phyloP scores from a whole-genome alignment of 1,140 invertebrate genomes.

The Maconellicoccus hirsutus region DNA sequence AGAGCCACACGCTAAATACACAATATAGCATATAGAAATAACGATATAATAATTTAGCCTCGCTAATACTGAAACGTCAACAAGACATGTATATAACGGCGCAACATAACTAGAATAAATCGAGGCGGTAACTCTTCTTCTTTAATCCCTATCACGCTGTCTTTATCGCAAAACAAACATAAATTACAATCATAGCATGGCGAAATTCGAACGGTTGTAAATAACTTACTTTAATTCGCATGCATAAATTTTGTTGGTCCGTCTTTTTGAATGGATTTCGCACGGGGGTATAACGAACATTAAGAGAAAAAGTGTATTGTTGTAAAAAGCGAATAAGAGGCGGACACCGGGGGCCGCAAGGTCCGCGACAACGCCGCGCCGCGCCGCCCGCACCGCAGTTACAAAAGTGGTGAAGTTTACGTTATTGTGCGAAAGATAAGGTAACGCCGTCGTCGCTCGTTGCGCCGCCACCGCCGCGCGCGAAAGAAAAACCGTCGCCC shows the following conservation, averaged over 20 bases:
- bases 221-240: conserved; percentile 20
- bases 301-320: conserved; percentile 1
- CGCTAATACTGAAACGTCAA: conserved; percentile 8
- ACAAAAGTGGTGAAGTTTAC: background rate
- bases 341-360: background rate
- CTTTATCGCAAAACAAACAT: conserved; percentile 9
- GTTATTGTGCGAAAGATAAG: conserved; percentile 4
- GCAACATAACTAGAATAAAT: conserved; percentile 9
- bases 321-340: background rate
- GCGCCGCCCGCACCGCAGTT: too few species aligned
- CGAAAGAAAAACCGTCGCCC: background rate
- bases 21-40: too few species aligned
- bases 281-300: background rate
- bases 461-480: too few species aligned
- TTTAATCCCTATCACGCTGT: conserved; percentile 8
- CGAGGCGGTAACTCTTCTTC: conserved; percentile 6
- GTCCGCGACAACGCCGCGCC: too few species aligned
- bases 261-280: conserved; percentile 12
- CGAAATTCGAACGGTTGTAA: conserved; percentile 13
- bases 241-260: conserved; percentile 14
- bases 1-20: too few species aligned
- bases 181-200: background rate
- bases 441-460: background rate
- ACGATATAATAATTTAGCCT: background rate
- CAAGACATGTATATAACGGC: background rate